Conservation (phyloP, 1,140 invertebrate species). For the Cephus cinctus region DNA sequence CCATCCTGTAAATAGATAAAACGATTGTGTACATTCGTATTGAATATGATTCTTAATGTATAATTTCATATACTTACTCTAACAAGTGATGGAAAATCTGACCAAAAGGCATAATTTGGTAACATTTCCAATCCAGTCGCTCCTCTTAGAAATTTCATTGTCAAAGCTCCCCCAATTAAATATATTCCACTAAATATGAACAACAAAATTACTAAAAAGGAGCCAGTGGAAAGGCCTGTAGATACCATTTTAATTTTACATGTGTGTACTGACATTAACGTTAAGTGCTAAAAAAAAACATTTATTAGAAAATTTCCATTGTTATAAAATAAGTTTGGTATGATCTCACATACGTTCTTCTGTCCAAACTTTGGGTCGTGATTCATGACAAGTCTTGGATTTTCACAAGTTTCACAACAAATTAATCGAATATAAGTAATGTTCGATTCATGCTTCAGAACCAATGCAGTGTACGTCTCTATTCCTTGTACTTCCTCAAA, state of each 20-base stretch:
- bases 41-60: not conserved
- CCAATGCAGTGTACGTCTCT: slow-evolving; percentile 1
- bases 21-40: not conserved
- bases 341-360: not conserved
- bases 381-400: not conserved
- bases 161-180: slow-evolving; percentile 40
- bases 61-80: slow-evolving; percentile 32
- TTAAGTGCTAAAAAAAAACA: slow-evolving; percentile 20
- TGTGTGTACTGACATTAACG: slow-evolving; percentile 13
- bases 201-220: slow-evolving; percentile 37
- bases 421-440: slow-evolving; percentile 14
- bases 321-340: not conserved
- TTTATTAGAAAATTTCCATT: not conserved
- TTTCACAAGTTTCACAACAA: slow-evolving; percentile 3
- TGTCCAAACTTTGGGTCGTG: not conserved
- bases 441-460: slow-evolving; percentile 11
- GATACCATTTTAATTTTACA: slow-evolving; percentile 13
- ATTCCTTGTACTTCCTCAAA: not conserved
- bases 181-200: slow-evolving; percentile 35
- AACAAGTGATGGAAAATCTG: slow-evolving; percentile 40
- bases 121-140: slow-evolving; percentile 52
- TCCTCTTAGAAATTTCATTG: slow-evolving; percentile 41
- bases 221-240: slow-evolving; percentile 36
- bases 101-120: slow-evolving; percentile 53
- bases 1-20: slow-evolving; percentile 31